Percentiles rank a stretch among this genome's conserved stretches.
Conservation (phyloP, 35 echinoderm and acorn worm genomes). For the Lytechinus pictus region DNA sequence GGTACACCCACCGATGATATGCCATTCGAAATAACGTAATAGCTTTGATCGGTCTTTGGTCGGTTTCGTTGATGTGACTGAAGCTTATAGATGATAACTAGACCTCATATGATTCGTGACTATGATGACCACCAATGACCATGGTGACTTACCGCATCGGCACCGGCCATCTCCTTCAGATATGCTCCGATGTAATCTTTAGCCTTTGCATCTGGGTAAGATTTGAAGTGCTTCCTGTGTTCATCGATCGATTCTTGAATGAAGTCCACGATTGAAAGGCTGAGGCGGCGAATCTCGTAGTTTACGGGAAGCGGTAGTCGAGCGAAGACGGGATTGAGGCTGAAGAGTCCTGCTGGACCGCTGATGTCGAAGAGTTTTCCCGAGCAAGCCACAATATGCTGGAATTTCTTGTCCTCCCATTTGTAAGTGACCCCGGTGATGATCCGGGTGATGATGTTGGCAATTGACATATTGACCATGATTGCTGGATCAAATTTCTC, state of each 20-base stretch:
- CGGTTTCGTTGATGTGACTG: no score
- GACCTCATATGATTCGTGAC: no score
- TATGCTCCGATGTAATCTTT: slow-evolving; percentile 29
- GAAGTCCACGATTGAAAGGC: not conserved
- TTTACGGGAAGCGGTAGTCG: slow-evolving; percentile 22
- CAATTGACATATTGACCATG: slow-evolving; percentile 38
- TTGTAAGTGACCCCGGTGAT: slow-evolving; percentile 46
- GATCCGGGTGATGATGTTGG: slow-evolving; percentile 46
- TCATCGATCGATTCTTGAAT: slow-evolving; percentile 2
- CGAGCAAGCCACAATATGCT: slow-evolving; percentile 22
- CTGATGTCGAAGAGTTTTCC: slow-evolving; percentile 29
- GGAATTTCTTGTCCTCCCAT: slow-evolving; percentile 5
- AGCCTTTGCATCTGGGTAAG: not conserved
- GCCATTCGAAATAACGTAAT: no score
- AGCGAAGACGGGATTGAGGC: not conserved
- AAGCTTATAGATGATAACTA: no score
- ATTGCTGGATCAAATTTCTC: slow-evolving; percentile 17
- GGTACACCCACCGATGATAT: no score
- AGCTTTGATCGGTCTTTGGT: no score
- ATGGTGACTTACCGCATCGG: not conserved
- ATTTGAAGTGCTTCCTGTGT: not conserved
- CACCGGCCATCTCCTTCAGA: not conserved
- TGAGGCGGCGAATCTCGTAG: not conserved
- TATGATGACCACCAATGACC: no score
- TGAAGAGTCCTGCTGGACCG: slow-evolving; percentile 34